Evolutionary conservation across 2,113 vertebrate species (phyloP).

Genomic region (Megaleporinus macrocephalus): DNA sequence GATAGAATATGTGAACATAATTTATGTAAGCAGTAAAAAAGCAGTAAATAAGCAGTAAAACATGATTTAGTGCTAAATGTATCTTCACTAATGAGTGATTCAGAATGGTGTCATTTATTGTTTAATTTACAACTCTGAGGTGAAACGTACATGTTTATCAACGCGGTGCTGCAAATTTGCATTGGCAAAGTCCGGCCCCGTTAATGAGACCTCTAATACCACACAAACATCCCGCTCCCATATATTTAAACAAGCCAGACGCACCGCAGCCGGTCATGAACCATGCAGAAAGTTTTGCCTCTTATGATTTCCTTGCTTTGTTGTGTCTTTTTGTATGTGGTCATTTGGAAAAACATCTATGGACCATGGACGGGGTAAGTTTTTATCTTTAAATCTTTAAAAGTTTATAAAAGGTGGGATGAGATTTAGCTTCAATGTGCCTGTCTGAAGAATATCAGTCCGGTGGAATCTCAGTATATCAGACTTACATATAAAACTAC

Average conservation of each 20-base stretch:
- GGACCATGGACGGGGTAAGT: conserved; percentile 55
- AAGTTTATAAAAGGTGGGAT: background rate
- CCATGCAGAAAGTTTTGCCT: conserved; percentile 16
- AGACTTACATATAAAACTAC: too few relatives aligned
- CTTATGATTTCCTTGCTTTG: conserved; percentile 1
- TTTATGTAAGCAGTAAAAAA: too few relatives aligned
- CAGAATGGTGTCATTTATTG: background rate
- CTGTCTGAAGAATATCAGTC: background rate
- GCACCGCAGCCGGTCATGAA: background rate
- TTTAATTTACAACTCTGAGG: background rate
- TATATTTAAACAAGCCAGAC: background rate
- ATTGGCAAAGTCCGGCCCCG: background rate
- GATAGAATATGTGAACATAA: too few relatives aligned
- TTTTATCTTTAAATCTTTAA: background rate
- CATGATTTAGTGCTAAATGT: too few relatives aligned
- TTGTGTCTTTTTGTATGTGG: background rate
- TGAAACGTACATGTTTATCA: background rate
- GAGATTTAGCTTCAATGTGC: background rate
- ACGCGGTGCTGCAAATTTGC: background rate
- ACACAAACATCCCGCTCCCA: background rate
- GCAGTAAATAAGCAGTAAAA: too few relatives aligned
- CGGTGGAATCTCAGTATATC: background rate
- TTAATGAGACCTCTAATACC: background rate
- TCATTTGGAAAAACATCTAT: conserved; percentile 15
- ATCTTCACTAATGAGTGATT: background rate